phyloP scores from a whole-genome alignment of 2,113 vertebrate genomes.

The Porphyrio hochstetteri region DNA sequence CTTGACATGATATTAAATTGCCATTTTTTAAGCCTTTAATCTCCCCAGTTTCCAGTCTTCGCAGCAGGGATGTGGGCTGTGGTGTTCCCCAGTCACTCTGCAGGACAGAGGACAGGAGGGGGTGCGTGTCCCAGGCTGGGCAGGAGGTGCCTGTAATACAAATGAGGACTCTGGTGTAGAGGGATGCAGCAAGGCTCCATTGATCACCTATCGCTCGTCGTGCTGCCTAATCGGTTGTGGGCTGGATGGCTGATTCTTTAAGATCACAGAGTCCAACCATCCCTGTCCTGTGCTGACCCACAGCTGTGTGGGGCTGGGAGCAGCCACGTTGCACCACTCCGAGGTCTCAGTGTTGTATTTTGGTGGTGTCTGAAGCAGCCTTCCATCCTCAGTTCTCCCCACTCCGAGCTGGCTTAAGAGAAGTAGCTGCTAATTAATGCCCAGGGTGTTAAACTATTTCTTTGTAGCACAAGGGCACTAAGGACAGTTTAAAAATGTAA shows the following conservation, averaged over 20 bases:
- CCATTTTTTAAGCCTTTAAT: background rate
- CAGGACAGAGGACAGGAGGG: background rate
- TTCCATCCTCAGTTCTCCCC: background rate
- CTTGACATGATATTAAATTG: background rate
- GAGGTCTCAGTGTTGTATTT: no score
- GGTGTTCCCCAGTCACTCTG: background rate
- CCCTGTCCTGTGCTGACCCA: no score
- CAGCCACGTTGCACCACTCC: no score
- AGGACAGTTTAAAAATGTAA: background rate
- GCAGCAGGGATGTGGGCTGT: no score
- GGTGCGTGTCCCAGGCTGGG: background rate
- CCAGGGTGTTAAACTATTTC: background rate
- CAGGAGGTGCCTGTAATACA: background rate
- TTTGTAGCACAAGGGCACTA: background rate
- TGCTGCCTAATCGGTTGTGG: accelerated
- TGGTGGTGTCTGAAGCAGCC: background rate
- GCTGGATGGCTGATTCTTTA: background rate
- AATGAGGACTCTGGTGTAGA: background rate
- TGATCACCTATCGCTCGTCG: background rate
- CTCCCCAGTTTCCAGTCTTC: background rate
- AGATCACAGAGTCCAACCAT: no score
- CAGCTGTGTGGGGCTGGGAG: background rate
- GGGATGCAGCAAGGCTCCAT: background rate
- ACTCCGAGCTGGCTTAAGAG: background rate
- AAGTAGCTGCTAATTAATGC: background rate